phyloP scores from a whole-genome alignment of 2,797 vertebrate genomes.

The Enoplosus armatus region DNA sequence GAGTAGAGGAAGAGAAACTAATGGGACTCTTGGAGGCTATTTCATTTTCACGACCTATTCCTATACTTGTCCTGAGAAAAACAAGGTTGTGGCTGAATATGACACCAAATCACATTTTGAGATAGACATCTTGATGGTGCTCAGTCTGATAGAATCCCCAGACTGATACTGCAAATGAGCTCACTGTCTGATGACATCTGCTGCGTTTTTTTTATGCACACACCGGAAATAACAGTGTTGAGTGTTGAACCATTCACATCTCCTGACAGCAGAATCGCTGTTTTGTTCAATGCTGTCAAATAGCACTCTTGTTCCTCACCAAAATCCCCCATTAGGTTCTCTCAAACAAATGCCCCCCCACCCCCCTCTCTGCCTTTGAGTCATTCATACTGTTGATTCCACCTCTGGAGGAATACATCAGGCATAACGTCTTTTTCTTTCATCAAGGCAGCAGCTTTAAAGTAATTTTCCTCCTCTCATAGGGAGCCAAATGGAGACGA shows the following conservation, averaged over 20 bases:
- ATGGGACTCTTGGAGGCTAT: slow-evolving; percentile 59
- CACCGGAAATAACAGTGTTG: slow-evolving; percentile 53
- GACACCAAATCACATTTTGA: slow-evolving; percentile 37
- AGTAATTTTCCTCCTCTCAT: slow-evolving; percentile 80
- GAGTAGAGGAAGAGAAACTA: slow-evolving; percentile 38
- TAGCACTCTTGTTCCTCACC: slow-evolving; percentile 58
- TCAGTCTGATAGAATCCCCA: slow-evolving; percentile 48
- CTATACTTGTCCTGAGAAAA: slow-evolving; percentile 22
- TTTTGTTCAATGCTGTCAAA: slow-evolving; percentile 74
- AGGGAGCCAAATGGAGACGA: slow-evolving; percentile 80
- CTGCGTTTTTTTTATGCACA: slow-evolving; percentile 41
- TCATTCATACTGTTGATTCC: slow-evolving; percentile 79
- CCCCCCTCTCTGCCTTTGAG: slow-evolving; percentile 60
- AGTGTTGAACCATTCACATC: slow-evolving; percentile 60
- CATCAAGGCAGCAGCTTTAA: slow-evolving; percentile 79
- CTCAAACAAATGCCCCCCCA: slow-evolving; percentile 63
- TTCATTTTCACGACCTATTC: slow-evolving; percentile 57
- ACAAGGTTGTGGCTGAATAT: slow-evolving; percentile 16
- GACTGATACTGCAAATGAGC: slow-evolving; percentile 58
- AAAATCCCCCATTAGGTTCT: slow-evolving; percentile 63
- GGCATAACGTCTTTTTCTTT: slow-evolving; percentile 77
- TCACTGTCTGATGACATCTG: slow-evolving; percentile 59
- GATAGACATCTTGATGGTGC: slow-evolving; percentile 16
- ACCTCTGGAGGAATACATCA: slow-evolving; percentile 77
- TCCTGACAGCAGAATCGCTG: slow-evolving; percentile 61